Evolutionary conservation across 1,140 invertebrate species (phyloP), one percentile per base, ranked within the genome.

Genomic region (Eumaeus atala): DNA sequence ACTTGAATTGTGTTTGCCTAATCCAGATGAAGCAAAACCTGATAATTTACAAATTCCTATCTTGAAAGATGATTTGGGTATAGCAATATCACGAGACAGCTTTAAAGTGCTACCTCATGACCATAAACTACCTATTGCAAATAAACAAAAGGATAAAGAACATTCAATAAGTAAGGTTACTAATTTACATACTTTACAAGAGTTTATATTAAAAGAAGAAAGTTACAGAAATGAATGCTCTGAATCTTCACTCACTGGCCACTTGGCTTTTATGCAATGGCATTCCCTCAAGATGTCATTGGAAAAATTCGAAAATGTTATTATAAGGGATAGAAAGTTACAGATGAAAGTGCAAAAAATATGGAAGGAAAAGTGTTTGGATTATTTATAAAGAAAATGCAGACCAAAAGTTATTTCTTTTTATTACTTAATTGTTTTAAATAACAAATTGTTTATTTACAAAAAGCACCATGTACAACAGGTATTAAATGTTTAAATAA

Each of bases 181-280:
- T 3, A 70, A 74, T 54, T 64, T 50, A 56, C 38, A 70, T 53
- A 56, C 67, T 16, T 62, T 87, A 40, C 63, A 72, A 48, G 21
- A 70, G 14, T 87, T 88, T 66, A 61, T 88, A 28, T 49, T 64
- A 12, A 74, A 66, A 28, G 87, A 88, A 64, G 84, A 87, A 62
- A 54, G 16, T 11, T 79, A 71, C 16, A 77, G 85, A 69, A 74
- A 77, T 67, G 66, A 76, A 21, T 58, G 68, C 47, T 63, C 63
- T 55, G 16, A 51, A 9, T 51, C 58, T 38, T 79, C 82, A 9
- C 64, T 88, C 40, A 87, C 84, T 14, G 69, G 44, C n/a, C 75
- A 88, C 48, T 66, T 88, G 14, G 78, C 75, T 56, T 81, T 88
- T 50, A 87, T 88, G 81, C 87, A 88, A 54, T 88, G 86, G 82